Evolutionary conservation across 2,797 vertebrate species (phyloP).

Genomic region (Geotrypetes seraphini): DNA sequence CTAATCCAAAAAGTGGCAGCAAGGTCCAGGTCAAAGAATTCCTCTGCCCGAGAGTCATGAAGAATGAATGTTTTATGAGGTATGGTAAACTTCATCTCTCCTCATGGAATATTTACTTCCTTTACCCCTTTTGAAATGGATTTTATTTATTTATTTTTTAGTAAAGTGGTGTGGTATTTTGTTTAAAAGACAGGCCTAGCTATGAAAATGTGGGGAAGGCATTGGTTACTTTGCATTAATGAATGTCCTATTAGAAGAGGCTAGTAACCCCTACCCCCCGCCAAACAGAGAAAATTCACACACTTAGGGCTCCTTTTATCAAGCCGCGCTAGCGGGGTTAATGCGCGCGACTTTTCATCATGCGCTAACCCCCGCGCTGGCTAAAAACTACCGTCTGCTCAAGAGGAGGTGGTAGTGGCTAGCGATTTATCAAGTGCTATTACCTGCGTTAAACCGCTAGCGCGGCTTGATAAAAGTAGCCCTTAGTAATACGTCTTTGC

Average conservation of each 20-base stretch:
- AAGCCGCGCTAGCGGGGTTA: too few relatives aligned
- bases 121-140: background rate
- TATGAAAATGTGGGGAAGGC: background rate
- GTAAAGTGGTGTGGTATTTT: too few relatives aligned
- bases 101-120: background rate
- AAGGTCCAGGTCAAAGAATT: background rate
- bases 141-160: background rate
- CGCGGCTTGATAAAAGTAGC: too few relatives aligned
- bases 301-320: too few relatives aligned
- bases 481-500: conserved; percentile 11
- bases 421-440: too few relatives aligned
- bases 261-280: conserved; percentile 1
- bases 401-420: too few relatives aligned
- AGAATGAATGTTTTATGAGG: conserved; percentile 6
- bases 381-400: too few relatives aligned
- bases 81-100: background rate
- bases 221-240: conserved; percentile 10
- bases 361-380: too few relatives aligned
- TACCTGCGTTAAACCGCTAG: too few relatives aligned
- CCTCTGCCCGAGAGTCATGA: conserved; percentile 4
- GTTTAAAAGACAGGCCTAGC: background rate
- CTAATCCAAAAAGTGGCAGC: background rate
- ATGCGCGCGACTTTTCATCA: too few relatives aligned
- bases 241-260: conserved; percentile 1
- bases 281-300: conserved; percentile 12